Conservation (phyloP, 2,113 vertebrate genomes). For the Setophaga coronata region DNA sequence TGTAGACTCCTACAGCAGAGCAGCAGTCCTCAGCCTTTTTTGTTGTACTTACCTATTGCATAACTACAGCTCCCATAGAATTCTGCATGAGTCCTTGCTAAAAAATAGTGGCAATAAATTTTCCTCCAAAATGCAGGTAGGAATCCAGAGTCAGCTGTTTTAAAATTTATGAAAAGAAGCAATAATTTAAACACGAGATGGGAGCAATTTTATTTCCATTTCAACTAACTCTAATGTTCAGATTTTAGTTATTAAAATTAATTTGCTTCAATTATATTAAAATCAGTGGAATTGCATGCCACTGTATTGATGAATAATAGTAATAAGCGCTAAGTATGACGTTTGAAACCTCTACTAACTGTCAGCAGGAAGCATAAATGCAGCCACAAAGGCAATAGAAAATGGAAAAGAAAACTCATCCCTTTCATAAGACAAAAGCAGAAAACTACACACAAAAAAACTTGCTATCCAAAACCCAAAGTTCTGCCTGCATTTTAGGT, state of each 20-base stretch:
- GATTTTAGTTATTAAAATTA: conserved; percentile 78
- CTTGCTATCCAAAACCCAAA: background rate
- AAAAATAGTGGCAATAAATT: conserved; percentile 54
- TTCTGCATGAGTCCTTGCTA: conserved; percentile 45
- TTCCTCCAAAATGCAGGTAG: conserved; percentile 32
- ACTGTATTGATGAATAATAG: conserved; percentile 64
- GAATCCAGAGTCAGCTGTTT: conserved; percentile 70
- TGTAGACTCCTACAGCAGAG: background rate
- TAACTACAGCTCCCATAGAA: conserved; percentile 18
- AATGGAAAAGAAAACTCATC: background rate
- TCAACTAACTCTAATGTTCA: conserved; percentile 69
- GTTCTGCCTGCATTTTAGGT: background rate
- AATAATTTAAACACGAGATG: conserved; percentile 61
- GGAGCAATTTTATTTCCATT: conserved; percentile 74
- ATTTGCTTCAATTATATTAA: conserved; percentile 74
- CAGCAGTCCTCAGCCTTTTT: background rate
- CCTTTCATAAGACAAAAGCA: background rate
- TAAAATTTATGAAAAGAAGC: conserved; percentile 71
- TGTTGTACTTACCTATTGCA: background rate
- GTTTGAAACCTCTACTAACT: conserved; percentile 25
- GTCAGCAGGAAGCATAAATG: conserved; percentile 7
- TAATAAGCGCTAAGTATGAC: conserved; percentile 54
- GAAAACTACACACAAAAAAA: background rate
- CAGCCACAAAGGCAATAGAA: background rate
- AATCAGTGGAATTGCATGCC: conserved; percentile 57